Evolutionary conservation across 2,797 vertebrate species (phyloP).

Genomic region (Tragelaphus oryx): DNA sequence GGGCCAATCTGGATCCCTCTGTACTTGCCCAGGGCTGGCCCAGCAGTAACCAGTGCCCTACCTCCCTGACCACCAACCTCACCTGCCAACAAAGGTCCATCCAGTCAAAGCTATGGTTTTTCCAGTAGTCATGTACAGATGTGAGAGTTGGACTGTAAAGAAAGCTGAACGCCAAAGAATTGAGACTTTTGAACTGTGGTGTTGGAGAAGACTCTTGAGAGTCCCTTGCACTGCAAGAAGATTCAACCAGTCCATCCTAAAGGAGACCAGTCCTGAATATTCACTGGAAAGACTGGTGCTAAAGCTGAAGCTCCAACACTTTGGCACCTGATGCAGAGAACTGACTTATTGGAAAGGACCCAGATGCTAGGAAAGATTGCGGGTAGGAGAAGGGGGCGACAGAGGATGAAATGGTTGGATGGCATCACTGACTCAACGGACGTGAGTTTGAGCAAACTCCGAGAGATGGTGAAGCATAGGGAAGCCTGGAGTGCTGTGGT

Average conservation of each 20-base stretch:
- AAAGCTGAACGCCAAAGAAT: not conserved
- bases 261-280: not conserved
- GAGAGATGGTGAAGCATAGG: not conserved
- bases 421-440: not conserved
- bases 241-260: not conserved
- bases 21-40: not conserved
- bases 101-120: not conserved
- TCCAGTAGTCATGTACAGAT: not conserved
- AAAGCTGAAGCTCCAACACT: not conserved
- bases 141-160: not conserved
- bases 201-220: not conserved
- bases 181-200: not conserved
- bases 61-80: accelerated
- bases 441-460: not conserved
- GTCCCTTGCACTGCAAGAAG: not conserved
- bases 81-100: not conserved
- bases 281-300: not conserved
- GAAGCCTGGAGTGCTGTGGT: not conserved
- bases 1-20: accelerated
- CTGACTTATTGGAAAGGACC: not conserved
- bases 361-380: not conserved
- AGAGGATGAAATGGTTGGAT: not conserved
- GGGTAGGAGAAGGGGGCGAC: not conserved
- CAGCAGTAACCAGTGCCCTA: not conserved
- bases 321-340: not conserved